A percentile compares a stretch with the other conserved stretches of the same genome.
phyloP scores from a whole-genome alignment of 1,140 invertebrate species.

The Oedothorax gibbosus region DNA sequence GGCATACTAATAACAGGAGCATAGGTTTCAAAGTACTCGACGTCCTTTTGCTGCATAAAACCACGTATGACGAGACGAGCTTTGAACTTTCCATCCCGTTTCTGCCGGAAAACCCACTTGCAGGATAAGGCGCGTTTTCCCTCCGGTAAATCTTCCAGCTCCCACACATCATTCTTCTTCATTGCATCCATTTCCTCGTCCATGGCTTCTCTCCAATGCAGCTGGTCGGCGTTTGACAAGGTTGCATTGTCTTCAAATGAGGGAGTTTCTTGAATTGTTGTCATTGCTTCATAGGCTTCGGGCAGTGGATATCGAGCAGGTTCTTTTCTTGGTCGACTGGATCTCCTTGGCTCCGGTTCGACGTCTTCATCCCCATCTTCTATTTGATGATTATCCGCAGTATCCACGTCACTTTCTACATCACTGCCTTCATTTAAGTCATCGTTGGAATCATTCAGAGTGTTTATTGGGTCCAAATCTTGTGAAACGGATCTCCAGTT shows the following conservation, averaged over 20 bases:
- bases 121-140: not conserved
- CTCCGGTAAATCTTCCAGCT: slow-evolving; percentile 15
- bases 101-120: slow-evolving; percentile 47
- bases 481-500: too few relatives aligned
- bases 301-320: too few relatives aligned
- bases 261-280: not conserved
- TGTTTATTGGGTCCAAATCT: too few relatives aligned
- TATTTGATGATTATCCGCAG: too few relatives aligned
- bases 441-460: too few relatives aligned
- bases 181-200: slow-evolving; percentile 49
- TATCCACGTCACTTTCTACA: too few relatives aligned
- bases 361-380: too few relatives aligned
- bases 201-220: slow-evolving; percentile 41
- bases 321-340: too few relatives aligned
- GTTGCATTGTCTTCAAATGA: not conserved
- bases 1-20: too few relatives aligned
- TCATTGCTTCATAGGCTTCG: slow-evolving; percentile 17
- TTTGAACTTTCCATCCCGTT: slow-evolving; percentile 65
- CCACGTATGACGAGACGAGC: slow-evolving; percentile 68
- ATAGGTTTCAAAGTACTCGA: too few relatives aligned
- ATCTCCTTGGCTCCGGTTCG: too few relatives aligned
- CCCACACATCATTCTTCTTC: slow-evolving; percentile 56
- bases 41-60: slow-evolving; percentile 54
- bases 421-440: too few relatives aligned
- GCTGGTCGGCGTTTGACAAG: not conserved